phyloP scores from a whole-genome alignment of 2,888 invertebrate species.

The Megastigmus dorsalis region DNA sequence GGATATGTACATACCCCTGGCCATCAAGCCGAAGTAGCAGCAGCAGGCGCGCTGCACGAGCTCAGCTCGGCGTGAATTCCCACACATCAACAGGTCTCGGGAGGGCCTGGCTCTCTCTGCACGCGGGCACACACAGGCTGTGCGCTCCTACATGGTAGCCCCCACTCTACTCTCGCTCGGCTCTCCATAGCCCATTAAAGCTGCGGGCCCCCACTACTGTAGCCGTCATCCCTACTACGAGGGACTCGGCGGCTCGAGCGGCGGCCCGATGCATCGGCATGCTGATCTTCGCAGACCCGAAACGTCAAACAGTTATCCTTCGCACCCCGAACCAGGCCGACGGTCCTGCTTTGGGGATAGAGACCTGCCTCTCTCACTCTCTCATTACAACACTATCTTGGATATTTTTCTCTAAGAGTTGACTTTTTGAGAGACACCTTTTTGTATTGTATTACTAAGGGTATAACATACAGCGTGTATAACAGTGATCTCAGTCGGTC shows the following conservation, averaged over 20 bases:
- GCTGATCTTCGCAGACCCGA: conserved; percentile 68
- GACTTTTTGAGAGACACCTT: too few relatives aligned
- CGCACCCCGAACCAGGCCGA: conserved; percentile 61
- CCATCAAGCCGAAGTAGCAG: too few relatives aligned
- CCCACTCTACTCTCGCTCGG: conserved; percentile 1
- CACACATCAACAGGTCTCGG: conserved; percentile 74
- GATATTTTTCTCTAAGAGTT: background rate
- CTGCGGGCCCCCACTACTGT: conserved; percentile 25
- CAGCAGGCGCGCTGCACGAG: conserved; percentile 43
- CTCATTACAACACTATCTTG: too few relatives aligned
- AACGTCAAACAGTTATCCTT: conserved; percentile 74
- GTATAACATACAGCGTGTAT: too few relatives aligned
- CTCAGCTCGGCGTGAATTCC: conserved; percentile 69
- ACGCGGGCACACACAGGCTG: too few relatives aligned
- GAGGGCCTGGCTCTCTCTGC: too few relatives aligned
- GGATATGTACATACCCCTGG: background rate
- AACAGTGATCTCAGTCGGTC: too few relatives aligned
- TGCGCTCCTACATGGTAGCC: too few relatives aligned
- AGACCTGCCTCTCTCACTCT: background rate
- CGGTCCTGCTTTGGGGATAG: conserved; percentile 39
- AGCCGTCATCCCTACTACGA: too few relatives aligned
- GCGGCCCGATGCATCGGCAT: conserved; percentile 68
- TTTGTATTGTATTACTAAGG: too few relatives aligned
- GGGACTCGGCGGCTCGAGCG: conserved; percentile 49
- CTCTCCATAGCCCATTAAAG: conserved; percentile 33